Percentiles rank a stretch among this genome's conserved stretches.
phyloP scores from a whole-genome alignment of 2,888 invertebrate genomes.

The Ptycholaimellus sp. region DNA sequence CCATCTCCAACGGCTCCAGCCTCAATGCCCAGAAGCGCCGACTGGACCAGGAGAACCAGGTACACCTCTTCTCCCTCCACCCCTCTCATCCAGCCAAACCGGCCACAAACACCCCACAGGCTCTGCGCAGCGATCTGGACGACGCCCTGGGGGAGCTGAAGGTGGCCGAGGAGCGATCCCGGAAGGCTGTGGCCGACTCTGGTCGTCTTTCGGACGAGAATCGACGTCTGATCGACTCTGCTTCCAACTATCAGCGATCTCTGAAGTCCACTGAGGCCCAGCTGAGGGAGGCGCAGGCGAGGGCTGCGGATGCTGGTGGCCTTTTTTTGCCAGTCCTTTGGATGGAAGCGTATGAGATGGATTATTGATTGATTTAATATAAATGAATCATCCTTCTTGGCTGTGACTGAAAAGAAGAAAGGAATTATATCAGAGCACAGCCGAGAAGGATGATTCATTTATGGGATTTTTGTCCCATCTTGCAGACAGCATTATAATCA shows the following conservation, averaged over 20 bases:
- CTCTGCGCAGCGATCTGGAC: slow-evolving; percentile 68
- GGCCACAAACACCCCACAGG: too few species aligned
- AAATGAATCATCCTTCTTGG: background rate
- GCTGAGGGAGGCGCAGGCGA: slow-evolving; percentile 59
- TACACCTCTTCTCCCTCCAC: background rate
- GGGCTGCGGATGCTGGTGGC: slow-evolving; percentile 9
- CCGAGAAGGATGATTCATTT: background rate
- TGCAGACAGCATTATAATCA: too few species aligned
- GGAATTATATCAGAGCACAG: background rate
- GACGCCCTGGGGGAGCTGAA: slow-evolving; percentile 93
- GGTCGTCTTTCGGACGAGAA: slow-evolving; percentile 91
- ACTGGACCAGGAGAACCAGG: slow-evolving; percentile 88
- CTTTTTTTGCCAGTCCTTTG: too few species aligned
- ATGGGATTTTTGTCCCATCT: too few species aligned
- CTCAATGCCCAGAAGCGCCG: slow-evolving; percentile 74
- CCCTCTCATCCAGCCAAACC: slow-evolving; percentile 13
- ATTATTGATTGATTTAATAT: too few species aligned
- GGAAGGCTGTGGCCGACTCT: slow-evolving; percentile 94
- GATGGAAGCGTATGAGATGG: too few species aligned
- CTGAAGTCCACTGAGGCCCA: slow-evolving; percentile 85
- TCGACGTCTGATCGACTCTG: slow-evolving; percentile 51
- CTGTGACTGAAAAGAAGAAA: background rate
- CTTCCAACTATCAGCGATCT: slow-evolving; percentile 84
- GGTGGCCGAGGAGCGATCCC: slow-evolving; percentile 92
- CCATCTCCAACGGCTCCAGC: too few species aligned